Evolutionary conservation across 2,113 vertebrate species (phyloP).

Genomic region (Craseonycteris thonglongyai): DNA sequence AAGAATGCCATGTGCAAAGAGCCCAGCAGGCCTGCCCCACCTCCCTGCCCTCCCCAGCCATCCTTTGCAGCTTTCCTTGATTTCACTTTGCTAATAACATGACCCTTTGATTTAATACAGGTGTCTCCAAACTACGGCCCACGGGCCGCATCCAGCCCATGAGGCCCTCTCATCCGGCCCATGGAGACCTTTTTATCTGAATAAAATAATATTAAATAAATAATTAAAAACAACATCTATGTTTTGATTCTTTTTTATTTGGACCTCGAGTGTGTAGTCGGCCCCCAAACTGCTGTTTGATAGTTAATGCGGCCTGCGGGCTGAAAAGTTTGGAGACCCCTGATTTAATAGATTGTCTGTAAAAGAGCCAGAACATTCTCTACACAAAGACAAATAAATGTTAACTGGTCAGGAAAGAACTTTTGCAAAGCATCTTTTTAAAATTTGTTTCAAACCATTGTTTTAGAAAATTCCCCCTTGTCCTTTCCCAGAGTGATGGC

Average conservation of each 20-base stretch:
- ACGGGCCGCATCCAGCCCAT: too few relatives aligned
- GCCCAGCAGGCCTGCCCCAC: fast-evolving
- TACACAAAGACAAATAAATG: constrained; percentile 88
- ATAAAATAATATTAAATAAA: too few relatives aligned
- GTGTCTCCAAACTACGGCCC: too few relatives aligned
- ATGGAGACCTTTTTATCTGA: too few relatives aligned
- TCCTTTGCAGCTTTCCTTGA: constrained; percentile 58
- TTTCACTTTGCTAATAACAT: constrained; percentile 62
- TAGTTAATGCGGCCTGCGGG: too few relatives aligned
- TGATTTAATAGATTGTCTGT: constrained; percentile 71
- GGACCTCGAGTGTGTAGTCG: too few relatives aligned
- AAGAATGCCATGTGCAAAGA: background rate
- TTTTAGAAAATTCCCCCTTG: background rate
- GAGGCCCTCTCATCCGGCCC: too few relatives aligned
- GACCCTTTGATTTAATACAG: constrained; percentile 70
- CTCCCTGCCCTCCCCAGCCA: background rate
- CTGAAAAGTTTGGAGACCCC: too few relatives aligned
- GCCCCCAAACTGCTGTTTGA: too few relatives aligned
- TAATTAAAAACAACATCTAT: too few relatives aligned
- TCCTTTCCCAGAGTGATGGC: background rate
- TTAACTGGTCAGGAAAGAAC: constrained; percentile 89
- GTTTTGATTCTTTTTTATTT: too few relatives aligned
- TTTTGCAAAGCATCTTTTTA: background rate
- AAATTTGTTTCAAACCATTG: background rate
- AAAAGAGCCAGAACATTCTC: constrained; percentile 69